Percentiles rank a stretch among this genome's conserved stretches.
Conservation (phyloP, 2,888 invertebrate species). For the Spodoptera picta region DNA sequence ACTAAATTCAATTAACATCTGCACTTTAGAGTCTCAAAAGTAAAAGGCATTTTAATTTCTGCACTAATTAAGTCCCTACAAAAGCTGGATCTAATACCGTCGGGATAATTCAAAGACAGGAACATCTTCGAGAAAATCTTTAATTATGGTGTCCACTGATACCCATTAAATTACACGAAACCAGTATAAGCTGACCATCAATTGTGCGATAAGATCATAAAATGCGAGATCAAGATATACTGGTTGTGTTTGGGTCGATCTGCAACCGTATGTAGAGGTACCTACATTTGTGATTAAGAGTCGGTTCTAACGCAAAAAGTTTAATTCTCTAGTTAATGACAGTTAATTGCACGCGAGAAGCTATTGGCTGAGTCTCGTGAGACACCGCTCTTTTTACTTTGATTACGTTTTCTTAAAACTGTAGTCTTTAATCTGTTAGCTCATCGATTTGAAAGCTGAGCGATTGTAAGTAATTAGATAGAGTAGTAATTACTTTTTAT, state of each 20-base stretch:
- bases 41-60: constrained; percentile 3
- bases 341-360: constrained; percentile 71
- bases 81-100: constrained; percentile 1
- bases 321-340: constrained; percentile 73
- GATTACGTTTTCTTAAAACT: constrained; percentile 36
- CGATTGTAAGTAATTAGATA: constrained; percentile 3
- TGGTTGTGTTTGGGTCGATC: too few relatives aligned
- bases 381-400: constrained; percentile 59
- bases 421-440: constrained; percentile 19
- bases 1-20: constrained; percentile 5
- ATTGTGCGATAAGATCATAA: too few relatives aligned
- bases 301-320: constrained; percentile 76
- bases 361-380: constrained; percentile 62
- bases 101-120: constrained; percentile 2
- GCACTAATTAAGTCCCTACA: not conserved
- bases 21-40: constrained; percentile 2
- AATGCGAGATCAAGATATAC: too few relatives aligned
- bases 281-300: constrained; percentile 67
- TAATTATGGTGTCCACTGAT: constrained; percentile 46
- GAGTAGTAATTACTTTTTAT: not conserved
- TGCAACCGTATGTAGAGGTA: too few relatives aligned
- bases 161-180: too few relatives aligned
- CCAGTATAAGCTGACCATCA: too few relatives aligned
- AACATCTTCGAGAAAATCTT: constrained; percentile 37
- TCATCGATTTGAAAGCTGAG: constrained; percentile 12